Conservation (phyloP, 2,113 vertebrate genomes). For the Caretta caretta region DNA sequence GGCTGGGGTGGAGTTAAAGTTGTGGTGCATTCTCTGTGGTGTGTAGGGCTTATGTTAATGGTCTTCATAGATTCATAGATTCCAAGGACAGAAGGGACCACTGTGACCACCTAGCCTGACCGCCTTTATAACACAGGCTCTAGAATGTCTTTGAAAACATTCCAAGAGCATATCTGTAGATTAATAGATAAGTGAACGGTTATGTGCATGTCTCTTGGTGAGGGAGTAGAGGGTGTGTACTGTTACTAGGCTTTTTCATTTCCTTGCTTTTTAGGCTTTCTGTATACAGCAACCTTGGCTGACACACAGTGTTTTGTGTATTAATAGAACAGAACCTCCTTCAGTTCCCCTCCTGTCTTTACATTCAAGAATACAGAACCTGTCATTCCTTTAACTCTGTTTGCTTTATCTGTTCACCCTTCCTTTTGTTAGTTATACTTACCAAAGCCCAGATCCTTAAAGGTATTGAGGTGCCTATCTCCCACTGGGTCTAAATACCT, state of each 20-base stretch:
- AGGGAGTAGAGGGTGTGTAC: not conserved
- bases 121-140: too few relatives aligned
- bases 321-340: not conserved
- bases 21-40: too few relatives aligned
- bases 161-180: too few relatives aligned
- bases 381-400: not conserved
- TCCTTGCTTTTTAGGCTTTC: conserved; percentile 17
- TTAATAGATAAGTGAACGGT: too few relatives aligned
- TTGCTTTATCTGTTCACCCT: conserved; percentile 20
- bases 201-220: not conserved
- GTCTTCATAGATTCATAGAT: too few relatives aligned
- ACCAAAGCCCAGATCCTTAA: not conserved
- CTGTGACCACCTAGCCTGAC: too few relatives aligned
- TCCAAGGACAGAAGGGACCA: too few relatives aligned
- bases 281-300: not conserved
- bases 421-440: not conserved
- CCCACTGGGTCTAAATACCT: too few relatives aligned
- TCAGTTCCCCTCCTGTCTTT: conserved; percentile 11
- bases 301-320: conserved; percentile 7
- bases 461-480: too few relatives aligned
- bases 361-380: not conserved
- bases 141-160: too few relatives aligned
- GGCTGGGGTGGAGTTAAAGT: too few relatives aligned
- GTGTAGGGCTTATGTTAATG: too few relatives aligned
- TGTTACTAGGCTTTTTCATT: conserved; percentile 29